Evolutionary conservation across 2,113 vertebrate genomes (phyloP).

Genomic region (Ammodytes marinus): DNA sequence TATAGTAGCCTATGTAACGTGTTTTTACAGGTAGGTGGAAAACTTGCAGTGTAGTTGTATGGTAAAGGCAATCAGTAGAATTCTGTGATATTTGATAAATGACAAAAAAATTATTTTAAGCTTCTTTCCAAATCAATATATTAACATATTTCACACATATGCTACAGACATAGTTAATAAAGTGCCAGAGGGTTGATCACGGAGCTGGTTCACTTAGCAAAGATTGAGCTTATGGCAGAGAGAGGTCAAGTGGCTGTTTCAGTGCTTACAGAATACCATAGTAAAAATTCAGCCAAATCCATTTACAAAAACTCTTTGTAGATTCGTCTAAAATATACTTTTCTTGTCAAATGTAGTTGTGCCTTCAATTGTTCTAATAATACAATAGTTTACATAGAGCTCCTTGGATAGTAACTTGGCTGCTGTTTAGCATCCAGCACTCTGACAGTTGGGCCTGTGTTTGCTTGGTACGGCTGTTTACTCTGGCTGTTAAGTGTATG

Average conservation of each 20-base stretch:
- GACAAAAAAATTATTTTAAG: neutral
- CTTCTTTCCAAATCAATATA: too few species aligned
- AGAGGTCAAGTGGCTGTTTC: slow-evolving; percentile 6
- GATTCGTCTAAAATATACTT: neutral
- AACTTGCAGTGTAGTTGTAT: neutral
- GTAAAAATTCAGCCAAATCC: neutral
- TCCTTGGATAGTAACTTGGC: neutral
- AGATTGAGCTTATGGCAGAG: neutral
- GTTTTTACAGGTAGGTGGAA: neutral
- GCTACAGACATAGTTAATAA: neutral
- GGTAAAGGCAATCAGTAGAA: neutral
- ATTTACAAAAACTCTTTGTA: neutral
- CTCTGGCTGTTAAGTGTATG: slow-evolving; percentile 11
- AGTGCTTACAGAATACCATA: neutral
- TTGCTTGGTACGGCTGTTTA: slow-evolving; percentile 38
- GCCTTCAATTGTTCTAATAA: neutral
- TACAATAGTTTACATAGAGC: neutral
- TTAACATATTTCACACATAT: too few species aligned
- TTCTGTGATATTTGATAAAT: neutral
- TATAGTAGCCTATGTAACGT: neutral
- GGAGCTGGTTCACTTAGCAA: neutral
- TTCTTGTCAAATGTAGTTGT: neutral
- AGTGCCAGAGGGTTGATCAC: neutral
- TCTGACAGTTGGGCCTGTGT: slow-evolving; percentile 13
- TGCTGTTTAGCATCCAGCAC: slow-evolving; percentile 17